These are phyloP conservation scores for Drosophila sturtevanti DNA, from an alignment of 1,140 invertebrate genomes.

Conservation along the genomic window DNA sequence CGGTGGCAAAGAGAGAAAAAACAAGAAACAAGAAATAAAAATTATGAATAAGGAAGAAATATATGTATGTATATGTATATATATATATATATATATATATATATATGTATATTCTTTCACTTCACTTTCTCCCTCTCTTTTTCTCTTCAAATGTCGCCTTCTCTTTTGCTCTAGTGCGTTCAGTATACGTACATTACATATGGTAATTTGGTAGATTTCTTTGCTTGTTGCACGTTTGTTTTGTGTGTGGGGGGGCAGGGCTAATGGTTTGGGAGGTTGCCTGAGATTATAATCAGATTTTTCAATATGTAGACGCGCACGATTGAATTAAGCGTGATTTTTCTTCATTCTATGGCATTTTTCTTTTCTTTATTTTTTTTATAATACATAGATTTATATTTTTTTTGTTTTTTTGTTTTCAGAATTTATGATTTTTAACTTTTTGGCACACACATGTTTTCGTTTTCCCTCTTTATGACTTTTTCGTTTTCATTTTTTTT, in stretches of 20 bases:
- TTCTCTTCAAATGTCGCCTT: neutral
- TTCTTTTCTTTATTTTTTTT: neutral
- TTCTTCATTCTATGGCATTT: conserved; percentile 15
- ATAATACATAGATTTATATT: neutral
- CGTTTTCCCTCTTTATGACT: too few relatives aligned
- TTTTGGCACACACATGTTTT: conserved; percentile 9
- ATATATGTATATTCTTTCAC: neutral
- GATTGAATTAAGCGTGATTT: conserved; percentile 54
- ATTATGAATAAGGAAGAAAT: conserved; percentile 20
- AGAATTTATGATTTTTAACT: conserved; percentile 7
- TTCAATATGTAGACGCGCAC: conserved; percentile 49
- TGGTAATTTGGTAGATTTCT: conserved; percentile 58
- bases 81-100: conserved; percentile 2
- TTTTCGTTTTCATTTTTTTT: neutral
- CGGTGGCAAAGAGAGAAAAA: conserved; percentile 29
- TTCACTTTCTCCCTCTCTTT: neutral
- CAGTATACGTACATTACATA: conserved; percentile 50
- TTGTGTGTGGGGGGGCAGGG: conserved; percentile 13
- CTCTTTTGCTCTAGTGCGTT: neutral
- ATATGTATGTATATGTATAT: neutral
- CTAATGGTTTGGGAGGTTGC: conserved; percentile 18
- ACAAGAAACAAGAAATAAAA: conserved; percentile 27
- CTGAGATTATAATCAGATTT: conserved; percentile 54
- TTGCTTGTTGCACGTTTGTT: conserved; percentile 34
- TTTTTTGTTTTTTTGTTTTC: neutral